Evolutionary conservation across 2,797 vertebrate species (phyloP), one percentile per base, ranked within the genome.

Genomic region (Macropodus opercularis): DNA sequence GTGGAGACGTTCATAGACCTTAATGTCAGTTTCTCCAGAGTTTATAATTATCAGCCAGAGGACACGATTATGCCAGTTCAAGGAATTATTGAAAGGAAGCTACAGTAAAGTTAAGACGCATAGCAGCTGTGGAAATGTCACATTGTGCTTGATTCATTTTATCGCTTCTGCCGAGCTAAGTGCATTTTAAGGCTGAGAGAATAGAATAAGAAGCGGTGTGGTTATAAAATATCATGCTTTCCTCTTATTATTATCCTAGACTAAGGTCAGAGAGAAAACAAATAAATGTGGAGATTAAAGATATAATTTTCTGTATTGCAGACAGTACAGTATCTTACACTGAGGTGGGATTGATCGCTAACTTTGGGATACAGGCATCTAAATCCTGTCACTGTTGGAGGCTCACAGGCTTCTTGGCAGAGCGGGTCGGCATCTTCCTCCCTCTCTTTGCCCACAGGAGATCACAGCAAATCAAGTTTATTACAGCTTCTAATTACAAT

Each of bases 401-500:
- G 50, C 54, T 72, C 11, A 43, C 61, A 36, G 42, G 36, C 39
- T 83, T 51, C 18, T 44, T 50, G 64, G 72, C 63, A 61, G 21
- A 61, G 44, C 38, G 15, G 67, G 63, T 51, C 65, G 9, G 17
- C 54, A 46, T 48, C 38, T 7, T 51, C 60, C 63, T 61, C 26
- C 29, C 48, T 44, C 75, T 55, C 12, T 41, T 69, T 42, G 9
- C 77, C 73, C 77, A 73, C 79, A 77, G 73, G 74, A 75, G 66
- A 72, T 60, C 75, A 49, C 74, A 52, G 73, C 76, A 85, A 85
- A 88, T 89, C 77, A 86, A 79, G 59, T 88, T 86, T 82, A 81
- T 88, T 83, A 85, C 41, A 56, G 71, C 50, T 63, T 60, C 77
- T 83, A 84, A 88, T 89, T 86, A 74, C 71, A 87, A 81, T 88